Conservation (phyloP, 2,888 invertebrate genomes). For the Lomographa bimaculata region DNA sequence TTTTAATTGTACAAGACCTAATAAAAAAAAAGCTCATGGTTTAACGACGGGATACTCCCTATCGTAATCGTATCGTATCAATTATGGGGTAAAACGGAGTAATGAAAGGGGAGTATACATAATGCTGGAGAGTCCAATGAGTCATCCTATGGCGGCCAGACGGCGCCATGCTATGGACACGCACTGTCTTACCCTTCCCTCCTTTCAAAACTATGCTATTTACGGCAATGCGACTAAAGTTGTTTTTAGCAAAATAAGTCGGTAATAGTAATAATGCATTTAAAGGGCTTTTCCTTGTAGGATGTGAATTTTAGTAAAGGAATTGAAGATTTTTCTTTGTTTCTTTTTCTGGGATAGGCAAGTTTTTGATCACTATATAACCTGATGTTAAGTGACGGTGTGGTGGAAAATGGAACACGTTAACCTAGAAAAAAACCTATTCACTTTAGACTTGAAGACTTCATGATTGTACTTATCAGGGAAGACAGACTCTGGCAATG, state of each 20-base stretch:
- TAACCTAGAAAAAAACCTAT: too few species aligned
- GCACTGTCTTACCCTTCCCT: conserved; percentile 60
- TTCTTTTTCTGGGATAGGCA: too few species aligned
- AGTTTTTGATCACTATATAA: too few species aligned
- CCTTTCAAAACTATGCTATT: conserved; percentile 45
- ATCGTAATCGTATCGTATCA: conserved; percentile 42
- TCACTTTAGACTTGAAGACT: too few species aligned
- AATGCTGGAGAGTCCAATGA: conserved; percentile 69
- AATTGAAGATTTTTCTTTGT: too few species aligned
- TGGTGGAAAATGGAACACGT: too few species aligned
- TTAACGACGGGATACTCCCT: conserved; percentile 19
- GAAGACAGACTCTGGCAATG: too few species aligned
- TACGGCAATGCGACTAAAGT: conserved; percentile 41
- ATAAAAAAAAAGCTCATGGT: conserved; percentile 21
- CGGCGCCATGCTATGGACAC: conserved; percentile 62
- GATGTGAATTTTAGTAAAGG: too few species aligned
- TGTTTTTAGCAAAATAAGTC: conserved; percentile 49
- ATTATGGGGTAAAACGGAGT: conserved; percentile 67
- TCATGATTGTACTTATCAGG: too few species aligned
- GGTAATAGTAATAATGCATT: conserved; percentile 59
- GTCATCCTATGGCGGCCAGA: conserved; percentile 68
- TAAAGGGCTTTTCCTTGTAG: too few species aligned
- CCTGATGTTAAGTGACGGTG: too few species aligned
- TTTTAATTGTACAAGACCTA: conserved; percentile 18
- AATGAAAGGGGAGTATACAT: conserved; percentile 63